Evolutionary conservation across 2,113 vertebrate species (phyloP), one percentile per base, ranked within the genome.

Genomic region (Morone chrysops): DNA sequence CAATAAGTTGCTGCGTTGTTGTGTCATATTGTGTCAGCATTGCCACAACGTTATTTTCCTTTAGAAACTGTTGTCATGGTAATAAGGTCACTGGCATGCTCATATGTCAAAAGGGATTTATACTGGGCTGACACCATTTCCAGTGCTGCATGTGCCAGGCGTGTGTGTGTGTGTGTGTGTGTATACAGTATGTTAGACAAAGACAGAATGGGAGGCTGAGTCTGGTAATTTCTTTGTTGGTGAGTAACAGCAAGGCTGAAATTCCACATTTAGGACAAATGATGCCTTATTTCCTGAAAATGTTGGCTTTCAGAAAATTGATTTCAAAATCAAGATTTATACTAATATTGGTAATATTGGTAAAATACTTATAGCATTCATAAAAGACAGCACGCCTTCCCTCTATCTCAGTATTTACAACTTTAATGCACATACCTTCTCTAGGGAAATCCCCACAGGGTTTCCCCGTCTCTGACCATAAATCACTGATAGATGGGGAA

Each of bases 81-180:
- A 92, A 94, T 93, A 92, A 92, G 93, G 92, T 93, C 90, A 92
- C 81, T 82, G 82, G 91, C 87, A 88, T 87, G 90, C 87, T 93
- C 87, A 88, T 80, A 86, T 92, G 92, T 94, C 93, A 93, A 89
- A 93, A 93, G 84, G 84, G 90, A 94, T 93, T 93, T 92, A 89
- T 87, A 93, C 91, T 91, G 85, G 86, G 90, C 83, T 93, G 92
- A 91, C 92, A 93, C 90, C 85, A 89, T 92, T 93, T 93, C 88
- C 82, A 87, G 76, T 82, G 38, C 74, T 86, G 68, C 66, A 59
- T 87, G 85, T 91, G 85, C 92, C 87, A 87, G 60, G 73, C 57
- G 20, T 73, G 81, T 78, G 84, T 87, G 77, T 72, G 53, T 78
- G 59, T 66, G 48, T 75, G 47, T 71, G 65, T 54, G 63, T 66